Percentiles rank a stretch among this genome's conserved stretches.
Conservation (phyloP, 1,140 invertebrate species). For the Leucophenga varia region DNA sequence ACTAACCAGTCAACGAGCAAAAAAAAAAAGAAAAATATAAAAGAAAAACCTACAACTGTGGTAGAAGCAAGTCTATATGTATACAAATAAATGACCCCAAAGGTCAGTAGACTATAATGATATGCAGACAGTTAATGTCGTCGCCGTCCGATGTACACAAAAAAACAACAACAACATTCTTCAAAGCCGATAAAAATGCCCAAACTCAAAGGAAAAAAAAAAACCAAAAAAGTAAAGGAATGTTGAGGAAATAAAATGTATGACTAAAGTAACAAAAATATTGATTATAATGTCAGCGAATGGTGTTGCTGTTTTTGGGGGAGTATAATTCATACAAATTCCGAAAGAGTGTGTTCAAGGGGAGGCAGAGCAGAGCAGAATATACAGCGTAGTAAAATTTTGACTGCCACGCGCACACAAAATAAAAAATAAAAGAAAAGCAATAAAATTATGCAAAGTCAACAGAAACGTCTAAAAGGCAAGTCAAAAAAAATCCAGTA, state of each 20-base stretch:
- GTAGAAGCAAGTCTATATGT: constrained; percentile 5
- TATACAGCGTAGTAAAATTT: too few species aligned
- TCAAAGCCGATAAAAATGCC: too few species aligned
- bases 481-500: constrained; percentile 20
- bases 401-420: constrained; percentile 15
- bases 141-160: too few species aligned
- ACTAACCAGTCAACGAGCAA: neutral
- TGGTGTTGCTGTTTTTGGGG: too few species aligned
- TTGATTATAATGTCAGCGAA: constrained; percentile 54
- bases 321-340: too few species aligned
- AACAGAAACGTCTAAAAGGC: too few species aligned
- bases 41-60: neutral
- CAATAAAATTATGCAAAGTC: constrained; percentile 54
- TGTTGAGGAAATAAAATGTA: constrained; percentile 7
- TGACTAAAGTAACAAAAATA: constrained; percentile 39
- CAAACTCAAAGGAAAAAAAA: too few species aligned
- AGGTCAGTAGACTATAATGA: constrained; percentile 21
- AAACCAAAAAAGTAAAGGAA: neutral
- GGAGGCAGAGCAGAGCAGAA: too few species aligned
- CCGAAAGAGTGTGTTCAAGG: too few species aligned
- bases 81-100: constrained; percentile 14
- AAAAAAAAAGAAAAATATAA: neutral
- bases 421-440: constrained; percentile 47
- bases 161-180: too few species aligned
- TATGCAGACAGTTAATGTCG: constrained; percentile 1